These are phyloP conservation scores for Delichon dasypus DNA, from an alignment of 2,797 vertebrate genomes.

Conservation along the genomic window DNA sequence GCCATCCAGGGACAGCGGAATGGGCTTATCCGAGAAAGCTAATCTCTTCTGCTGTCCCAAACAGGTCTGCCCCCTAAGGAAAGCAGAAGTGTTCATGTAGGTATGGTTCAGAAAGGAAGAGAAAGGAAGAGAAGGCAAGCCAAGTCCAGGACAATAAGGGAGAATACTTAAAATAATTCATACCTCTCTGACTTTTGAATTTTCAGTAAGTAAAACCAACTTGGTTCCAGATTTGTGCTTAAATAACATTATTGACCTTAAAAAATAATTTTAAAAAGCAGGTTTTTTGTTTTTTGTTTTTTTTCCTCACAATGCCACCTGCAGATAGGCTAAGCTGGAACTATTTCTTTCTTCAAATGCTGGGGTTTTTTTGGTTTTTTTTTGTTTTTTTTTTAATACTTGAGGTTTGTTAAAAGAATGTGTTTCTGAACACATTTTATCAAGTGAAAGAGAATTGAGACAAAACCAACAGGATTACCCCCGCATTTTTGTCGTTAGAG, in stretches of 20 bases:
- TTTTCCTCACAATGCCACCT: background rate
- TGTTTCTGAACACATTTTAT: slow-evolving; percentile 36
- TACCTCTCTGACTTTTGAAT: background rate
- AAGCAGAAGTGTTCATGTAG: background rate
- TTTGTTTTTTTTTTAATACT: background rate
- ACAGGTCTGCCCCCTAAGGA: background rate
- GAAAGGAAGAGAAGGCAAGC: background rate
- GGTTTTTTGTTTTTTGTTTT: accelerated
- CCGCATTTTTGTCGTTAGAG: slow-evolving; percentile 53
- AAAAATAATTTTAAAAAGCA: no score
- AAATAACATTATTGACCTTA: background rate
- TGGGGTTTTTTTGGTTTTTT: background rate
- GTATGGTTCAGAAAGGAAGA: background rate
- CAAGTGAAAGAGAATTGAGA: slow-evolving; percentile 20
- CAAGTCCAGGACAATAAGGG: background rate
- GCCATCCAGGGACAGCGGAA: background rate
- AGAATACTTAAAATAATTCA: background rate
- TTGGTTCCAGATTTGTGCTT: background rate
- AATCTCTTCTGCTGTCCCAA: background rate
- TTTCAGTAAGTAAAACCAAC: background rate
- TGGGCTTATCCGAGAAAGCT: background rate
- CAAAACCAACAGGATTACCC: slow-evolving; percentile 29
- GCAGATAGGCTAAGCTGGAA: background rate
- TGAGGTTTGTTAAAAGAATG: background rate
- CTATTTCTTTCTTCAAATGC: background rate